These are phyloP conservation scores for Drosophila dives DNA, from an alignment of 2,888 invertebrate species.

Conservation along the genomic window DNA sequence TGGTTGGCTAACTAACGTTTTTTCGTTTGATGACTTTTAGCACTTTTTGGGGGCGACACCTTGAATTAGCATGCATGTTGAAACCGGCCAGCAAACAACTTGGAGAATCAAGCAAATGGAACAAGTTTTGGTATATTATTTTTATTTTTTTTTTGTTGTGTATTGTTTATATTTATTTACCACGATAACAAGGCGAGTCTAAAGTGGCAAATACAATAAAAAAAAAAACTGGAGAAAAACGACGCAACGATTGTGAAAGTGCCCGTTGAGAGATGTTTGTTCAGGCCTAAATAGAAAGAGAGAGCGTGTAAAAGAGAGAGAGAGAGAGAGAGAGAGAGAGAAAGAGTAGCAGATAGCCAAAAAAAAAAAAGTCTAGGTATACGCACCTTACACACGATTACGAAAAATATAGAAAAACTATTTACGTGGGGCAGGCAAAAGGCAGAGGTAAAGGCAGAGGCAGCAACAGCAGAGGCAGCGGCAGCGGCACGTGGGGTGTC, in stretches of 20 bases:
- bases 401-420: constrained; percentile 14
- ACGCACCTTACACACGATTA: constrained; percentile 21
- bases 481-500: neutral
- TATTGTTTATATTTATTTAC: constrained; percentile 53
- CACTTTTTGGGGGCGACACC: constrained; percentile 14
- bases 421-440: constrained; percentile 9
- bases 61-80: constrained; percentile 14
- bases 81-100: constrained; percentile 13
- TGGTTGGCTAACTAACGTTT: neutral
- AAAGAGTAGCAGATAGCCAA: neutral
- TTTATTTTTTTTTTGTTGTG: neutral
- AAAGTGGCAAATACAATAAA: constrained; percentile 5
- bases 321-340: neutral
- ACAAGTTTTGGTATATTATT: neutral
- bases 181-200: constrained; percentile 40
- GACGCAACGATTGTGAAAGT: constrained; percentile 46
- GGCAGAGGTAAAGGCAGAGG: neutral
- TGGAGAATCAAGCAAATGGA: constrained; percentile 10
- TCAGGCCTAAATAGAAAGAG: constrained; percentile 1
- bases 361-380: constrained; percentile 18
- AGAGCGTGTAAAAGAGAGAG: neutral
- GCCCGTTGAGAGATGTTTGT: constrained; percentile 6
- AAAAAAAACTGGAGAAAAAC: neutral
- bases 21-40: constrained; percentile 26
- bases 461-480: neutral